phyloP scores from a whole-genome alignment of 1,140 invertebrate genomes.

The Gerris buenoi region DNA sequence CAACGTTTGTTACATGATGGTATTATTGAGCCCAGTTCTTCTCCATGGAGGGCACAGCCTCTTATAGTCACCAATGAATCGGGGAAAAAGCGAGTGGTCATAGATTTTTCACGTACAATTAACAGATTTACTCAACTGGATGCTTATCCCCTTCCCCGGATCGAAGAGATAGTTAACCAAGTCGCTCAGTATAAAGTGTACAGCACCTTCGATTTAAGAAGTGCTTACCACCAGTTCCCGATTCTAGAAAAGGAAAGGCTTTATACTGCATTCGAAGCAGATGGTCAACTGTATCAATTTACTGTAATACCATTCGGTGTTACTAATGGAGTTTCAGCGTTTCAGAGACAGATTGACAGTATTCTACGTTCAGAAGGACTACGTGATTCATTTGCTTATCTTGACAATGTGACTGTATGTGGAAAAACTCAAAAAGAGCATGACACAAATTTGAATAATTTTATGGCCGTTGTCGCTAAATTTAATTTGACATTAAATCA shows the following conservation, averaged over 20 bases:
- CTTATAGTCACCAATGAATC: neutral
- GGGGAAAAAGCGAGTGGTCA: slow-evolving; percentile 12
- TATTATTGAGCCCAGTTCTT: slow-evolving; percentile 6
- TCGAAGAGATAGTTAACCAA: neutral
- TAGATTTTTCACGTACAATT: too few species aligned
- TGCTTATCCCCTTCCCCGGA: neutral
- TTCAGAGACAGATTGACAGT: slow-evolving; percentile 10
- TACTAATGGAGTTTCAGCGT: slow-evolving; percentile 17
- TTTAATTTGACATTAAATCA: neutral
- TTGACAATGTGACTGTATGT: slow-evolving; percentile 9
- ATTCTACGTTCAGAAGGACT: slow-evolving; percentile 4
- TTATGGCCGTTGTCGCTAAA: neutral
- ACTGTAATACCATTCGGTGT: slow-evolving; percentile 15
- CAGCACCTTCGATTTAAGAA: neutral
- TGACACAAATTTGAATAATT: neutral
- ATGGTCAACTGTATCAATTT: slow-evolving; percentile 24
- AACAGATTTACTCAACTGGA: neutral
- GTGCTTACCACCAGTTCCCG: slow-evolving; percentile 6
- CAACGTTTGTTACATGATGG: neutral
- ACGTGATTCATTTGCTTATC: too few species aligned
- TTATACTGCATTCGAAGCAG: slow-evolving; percentile 6
- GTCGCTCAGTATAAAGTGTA: neutral
- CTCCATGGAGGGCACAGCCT: slow-evolving; percentile 7
- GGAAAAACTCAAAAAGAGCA: slow-evolving; percentile 3
- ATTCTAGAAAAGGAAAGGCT: slow-evolving; percentile 1